Conservation (phyloP, 2,888 invertebrate species). For the Nemotelus pantherinus region DNA sequence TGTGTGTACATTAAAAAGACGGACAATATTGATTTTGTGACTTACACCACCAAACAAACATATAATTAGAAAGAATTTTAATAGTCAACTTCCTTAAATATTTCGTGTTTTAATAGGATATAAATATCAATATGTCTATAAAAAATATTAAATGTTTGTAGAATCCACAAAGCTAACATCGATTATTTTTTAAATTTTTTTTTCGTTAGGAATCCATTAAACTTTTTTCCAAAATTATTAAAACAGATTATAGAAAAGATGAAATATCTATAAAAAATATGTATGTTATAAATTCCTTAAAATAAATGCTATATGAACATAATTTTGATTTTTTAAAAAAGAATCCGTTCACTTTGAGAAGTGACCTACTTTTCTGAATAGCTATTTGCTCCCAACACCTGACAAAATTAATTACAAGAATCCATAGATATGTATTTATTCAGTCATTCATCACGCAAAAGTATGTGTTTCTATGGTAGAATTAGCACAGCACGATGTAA, state of each 20-base stretch:
- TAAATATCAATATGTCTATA: conserved; percentile 22
- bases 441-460: too few relatives aligned
- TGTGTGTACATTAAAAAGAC: conserved; percentile 40
- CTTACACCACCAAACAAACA: conserved; percentile 59
- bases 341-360: neutral
- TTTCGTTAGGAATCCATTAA: conserved; percentile 25
- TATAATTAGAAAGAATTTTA: conserved; percentile 24
- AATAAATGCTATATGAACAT: conserved; percentile 27
- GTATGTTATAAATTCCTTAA: conserved; percentile 21
- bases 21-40: conserved; percentile 57
- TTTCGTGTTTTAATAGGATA: conserved; percentile 15
- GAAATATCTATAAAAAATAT: neutral
- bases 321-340: conserved; percentile 45
- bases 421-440: neutral
- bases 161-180: too few relatives aligned
- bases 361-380: neutral
- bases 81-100: conserved; percentile 35
- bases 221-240: conserved; percentile 15
- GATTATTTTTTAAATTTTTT: conserved; percentile 3
- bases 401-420: conserved; percentile 59
- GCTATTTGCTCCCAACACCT: conserved; percentile 61
- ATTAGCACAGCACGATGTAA: too few relatives aligned
- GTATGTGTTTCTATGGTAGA: too few relatives aligned
- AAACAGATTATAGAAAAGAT: conserved; percentile 16
- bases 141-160: too few relatives aligned